Conservation (phyloP, 2,113 vertebrate species). For the Dolichotis patagonum region DNA sequence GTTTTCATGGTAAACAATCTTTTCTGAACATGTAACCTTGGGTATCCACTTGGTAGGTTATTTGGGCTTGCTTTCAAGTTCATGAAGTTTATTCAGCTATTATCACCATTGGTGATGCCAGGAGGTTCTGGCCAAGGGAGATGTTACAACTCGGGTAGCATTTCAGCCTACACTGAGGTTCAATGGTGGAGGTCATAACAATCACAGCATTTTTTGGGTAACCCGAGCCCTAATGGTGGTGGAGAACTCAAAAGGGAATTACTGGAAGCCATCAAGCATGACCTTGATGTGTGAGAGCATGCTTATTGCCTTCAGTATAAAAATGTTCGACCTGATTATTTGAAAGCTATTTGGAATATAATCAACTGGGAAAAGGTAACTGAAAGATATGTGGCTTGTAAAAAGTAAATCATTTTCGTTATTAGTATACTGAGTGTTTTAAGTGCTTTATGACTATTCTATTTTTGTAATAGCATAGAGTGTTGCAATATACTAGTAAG, state of each 20-base stretch:
- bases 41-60: too few species aligned
- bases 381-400: slow-evolving; percentile 88
- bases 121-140: slow-evolving; percentile 85
- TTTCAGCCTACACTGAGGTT: slow-evolving; percentile 95
- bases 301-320: slow-evolving; percentile 99
- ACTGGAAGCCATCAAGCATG: slow-evolving; percentile 94
- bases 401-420: too few species aligned
- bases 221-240: slow-evolving; percentile 95
- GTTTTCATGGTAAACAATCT: too few species aligned
- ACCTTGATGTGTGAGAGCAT: slow-evolving; percentile 99
- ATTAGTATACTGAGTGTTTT: slow-evolving; percentile 35
- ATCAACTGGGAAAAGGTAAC: slow-evolving; percentile 97
- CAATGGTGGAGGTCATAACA: slow-evolving; percentile 97
- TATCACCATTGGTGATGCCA: too few species aligned
- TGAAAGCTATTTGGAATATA: slow-evolving; percentile 98
- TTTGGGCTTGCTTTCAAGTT: too few species aligned
- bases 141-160: slow-evolving; percentile 93
- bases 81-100: too few species aligned
- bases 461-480: slow-evolving; percentile 71
- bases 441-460: slow-evolving; percentile 52
- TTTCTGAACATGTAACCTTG: too few species aligned
- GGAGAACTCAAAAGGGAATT: slow-evolving; percentile 94
- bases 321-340: slow-evolving; percentile 97
- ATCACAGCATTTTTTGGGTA: slow-evolving; percentile 99
- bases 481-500: slow-evolving; percentile 37